Evolutionary conservation across 2,113 vertebrate genomes (phyloP).

Genomic region (Phyllostomus discolor): DNA sequence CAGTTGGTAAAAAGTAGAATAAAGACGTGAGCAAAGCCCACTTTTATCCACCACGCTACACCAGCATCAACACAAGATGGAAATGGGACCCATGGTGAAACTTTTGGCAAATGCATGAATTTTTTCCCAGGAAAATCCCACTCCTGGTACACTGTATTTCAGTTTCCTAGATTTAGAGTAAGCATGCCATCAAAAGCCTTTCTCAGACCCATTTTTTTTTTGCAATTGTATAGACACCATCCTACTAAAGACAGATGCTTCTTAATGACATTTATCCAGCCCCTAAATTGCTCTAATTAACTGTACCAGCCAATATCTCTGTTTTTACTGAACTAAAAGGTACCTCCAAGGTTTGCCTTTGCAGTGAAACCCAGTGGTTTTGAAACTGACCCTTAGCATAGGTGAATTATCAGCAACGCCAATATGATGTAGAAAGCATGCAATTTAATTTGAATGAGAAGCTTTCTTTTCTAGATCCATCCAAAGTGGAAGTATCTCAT

Average conservation of each 20-base stretch:
- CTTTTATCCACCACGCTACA: background rate
- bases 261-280: slow-evolving; percentile 11
- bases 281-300: background rate
- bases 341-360: background rate
- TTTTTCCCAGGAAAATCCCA: background rate
- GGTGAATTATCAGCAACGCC: slow-evolving; percentile 42
- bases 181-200: background rate
- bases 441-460: slow-evolving; percentile 38
- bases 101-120: background rate
- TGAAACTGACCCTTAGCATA: slow-evolving; percentile 53
- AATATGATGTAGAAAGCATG: slow-evolving; percentile 20
- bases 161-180: background rate
- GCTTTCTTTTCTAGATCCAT: slow-evolving; percentile 33
- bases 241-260: background rate
- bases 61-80: background rate
- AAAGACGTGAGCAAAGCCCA: background rate
- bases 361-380: slow-evolving; percentile 48
- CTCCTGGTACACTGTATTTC: background rate
- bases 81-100: background rate
- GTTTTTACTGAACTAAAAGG: slow-evolving; percentile 50
- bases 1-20: background rate
- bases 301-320: background rate
- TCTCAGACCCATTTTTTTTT: background rate
- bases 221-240: background rate
- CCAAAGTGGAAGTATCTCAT: slow-evolving; percentile 25